phyloP scores from a whole-genome alignment of 1,140 invertebrate species.

The Drosophila nigrodunni region DNA sequence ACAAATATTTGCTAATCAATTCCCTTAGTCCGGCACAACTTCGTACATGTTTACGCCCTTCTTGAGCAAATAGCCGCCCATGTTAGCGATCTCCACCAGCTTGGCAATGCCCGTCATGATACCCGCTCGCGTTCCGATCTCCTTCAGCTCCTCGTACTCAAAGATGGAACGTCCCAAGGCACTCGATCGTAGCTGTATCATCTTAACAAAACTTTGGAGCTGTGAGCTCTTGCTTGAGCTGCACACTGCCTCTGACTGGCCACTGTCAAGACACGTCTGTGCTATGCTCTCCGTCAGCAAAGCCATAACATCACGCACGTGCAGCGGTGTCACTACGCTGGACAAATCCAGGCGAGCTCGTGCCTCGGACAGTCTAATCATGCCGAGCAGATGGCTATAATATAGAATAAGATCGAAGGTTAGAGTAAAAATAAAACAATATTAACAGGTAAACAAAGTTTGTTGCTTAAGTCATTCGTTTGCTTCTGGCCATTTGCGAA shows the following conservation, averaged over 20 bases:
- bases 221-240: constrained; percentile 89
- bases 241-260: constrained; percentile 37
- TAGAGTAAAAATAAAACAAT: not conserved
- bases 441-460: not conserved
- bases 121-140: constrained; percentile 89
- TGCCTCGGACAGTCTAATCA: constrained; percentile 95
- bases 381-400: constrained; percentile 85
- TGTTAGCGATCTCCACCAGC: constrained; percentile 92
- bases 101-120: constrained; percentile 88
- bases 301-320: constrained; percentile 95
- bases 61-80: constrained; percentile 93
- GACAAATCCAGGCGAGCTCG: constrained; percentile 94
- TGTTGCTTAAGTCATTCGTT: constrained; percentile 8
- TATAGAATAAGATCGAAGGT: constrained; percentile 1
- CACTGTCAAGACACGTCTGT: constrained; percentile 86
- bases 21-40: constrained; percentile 78
- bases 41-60: constrained; percentile 92
- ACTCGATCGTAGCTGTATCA: constrained; percentile 88
- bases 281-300: constrained; percentile 93
- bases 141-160: constrained; percentile 88
- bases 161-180: constrained; percentile 89
- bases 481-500: not conserved
- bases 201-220: constrained; percentile 91
- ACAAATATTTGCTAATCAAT: constrained; percentile 49
- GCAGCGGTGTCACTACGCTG: constrained; percentile 90